phyloP scores from a whole-genome alignment of 2,113 vertebrate genomes.

The Megaceryle maxima region DNA sequence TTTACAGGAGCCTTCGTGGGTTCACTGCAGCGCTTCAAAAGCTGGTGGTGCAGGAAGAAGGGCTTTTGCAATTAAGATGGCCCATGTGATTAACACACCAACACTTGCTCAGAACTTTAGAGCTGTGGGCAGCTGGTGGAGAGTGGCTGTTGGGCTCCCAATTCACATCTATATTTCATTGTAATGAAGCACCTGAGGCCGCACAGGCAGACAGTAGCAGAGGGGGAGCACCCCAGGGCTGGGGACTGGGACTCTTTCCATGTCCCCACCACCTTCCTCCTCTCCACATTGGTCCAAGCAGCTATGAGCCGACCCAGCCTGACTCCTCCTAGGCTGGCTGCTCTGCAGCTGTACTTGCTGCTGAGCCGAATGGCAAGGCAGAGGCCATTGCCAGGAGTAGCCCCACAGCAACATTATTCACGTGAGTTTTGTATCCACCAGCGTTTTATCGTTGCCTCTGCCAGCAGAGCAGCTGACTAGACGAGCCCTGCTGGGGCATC shows the following conservation, averaged over 20 bases:
- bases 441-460: not conserved
- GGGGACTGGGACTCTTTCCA: not conserved
- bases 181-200: accelerated
- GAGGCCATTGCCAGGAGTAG: not conserved
- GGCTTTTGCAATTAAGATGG: not conserved
- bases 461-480: not conserved
- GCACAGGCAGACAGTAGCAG: not conserved
- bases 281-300: not conserved
- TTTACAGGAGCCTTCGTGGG: not conserved
- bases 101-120: accelerated
- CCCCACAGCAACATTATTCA: not conserved
- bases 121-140: not conserved
- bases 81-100: not conserved
- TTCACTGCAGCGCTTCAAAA: accelerated
- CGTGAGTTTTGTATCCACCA: not conserved
- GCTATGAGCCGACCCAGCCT: accelerated
- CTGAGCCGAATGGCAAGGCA: not conserved
- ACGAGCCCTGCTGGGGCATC: not conserved
- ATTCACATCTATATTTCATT: accelerated
- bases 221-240: not conserved
- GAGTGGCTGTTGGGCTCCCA: not conserved
- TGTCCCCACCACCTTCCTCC: too few species aligned
- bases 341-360: not conserved
- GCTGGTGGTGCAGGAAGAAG: not conserved
- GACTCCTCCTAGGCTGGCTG: not conserved